A percentile compares a stretch with the other conserved stretches of the same genome.
Evolutionary conservation across 2,888 invertebrate genomes (phyloP).

Genomic region (Rhingia rostrata): DNA sequence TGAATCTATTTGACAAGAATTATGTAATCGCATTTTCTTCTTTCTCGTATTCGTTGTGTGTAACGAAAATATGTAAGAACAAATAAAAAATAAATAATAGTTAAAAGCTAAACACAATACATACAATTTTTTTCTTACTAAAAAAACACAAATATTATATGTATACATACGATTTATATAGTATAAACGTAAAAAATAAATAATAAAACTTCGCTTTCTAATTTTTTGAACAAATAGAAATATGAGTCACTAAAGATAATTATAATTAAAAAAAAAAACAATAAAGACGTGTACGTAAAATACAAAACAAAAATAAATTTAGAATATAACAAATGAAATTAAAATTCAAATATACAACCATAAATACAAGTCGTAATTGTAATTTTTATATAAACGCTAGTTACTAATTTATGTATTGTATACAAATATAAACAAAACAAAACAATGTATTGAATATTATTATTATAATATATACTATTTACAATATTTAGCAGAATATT

Average conservation of each 20-base stretch:
- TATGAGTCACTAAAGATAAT: constrained; percentile 66
- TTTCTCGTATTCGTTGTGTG: constrained; percentile 39
- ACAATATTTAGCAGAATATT: constrained; percentile 72
- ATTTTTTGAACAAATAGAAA: constrained; percentile 48
- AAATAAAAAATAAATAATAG: neutral
- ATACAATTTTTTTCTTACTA: constrained; percentile 62
- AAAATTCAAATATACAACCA: constrained; percentile 68
- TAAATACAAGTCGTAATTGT: constrained; percentile 70
- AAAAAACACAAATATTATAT: constrained; percentile 43
- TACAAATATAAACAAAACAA: constrained; percentile 62
- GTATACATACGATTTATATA: constrained; percentile 9
- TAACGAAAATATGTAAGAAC: constrained; percentile 18
- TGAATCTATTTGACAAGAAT: constrained; percentile 54
- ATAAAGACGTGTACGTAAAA: constrained; percentile 69
- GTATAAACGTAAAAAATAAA: constrained; percentile 13
- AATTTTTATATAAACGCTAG: constrained; percentile 74
- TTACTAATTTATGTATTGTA: constrained; percentile 72
- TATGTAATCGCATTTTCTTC: constrained; percentile 37
- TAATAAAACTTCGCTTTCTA: constrained; percentile 53
- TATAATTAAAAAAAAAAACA: constrained; percentile 53
- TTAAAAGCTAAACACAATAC: constrained; percentile 52
- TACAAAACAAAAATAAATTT: constrained; percentile 44
- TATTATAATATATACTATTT: constrained; percentile 73
- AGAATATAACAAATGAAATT: constrained; percentile 27
- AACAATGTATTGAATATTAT: constrained; percentile 72